Evolutionary conservation across 2,113 vertebrate genomes (phyloP), one percentile per base, ranked within the genome.

Genomic region (Pygoscelis adeliae): DNA sequence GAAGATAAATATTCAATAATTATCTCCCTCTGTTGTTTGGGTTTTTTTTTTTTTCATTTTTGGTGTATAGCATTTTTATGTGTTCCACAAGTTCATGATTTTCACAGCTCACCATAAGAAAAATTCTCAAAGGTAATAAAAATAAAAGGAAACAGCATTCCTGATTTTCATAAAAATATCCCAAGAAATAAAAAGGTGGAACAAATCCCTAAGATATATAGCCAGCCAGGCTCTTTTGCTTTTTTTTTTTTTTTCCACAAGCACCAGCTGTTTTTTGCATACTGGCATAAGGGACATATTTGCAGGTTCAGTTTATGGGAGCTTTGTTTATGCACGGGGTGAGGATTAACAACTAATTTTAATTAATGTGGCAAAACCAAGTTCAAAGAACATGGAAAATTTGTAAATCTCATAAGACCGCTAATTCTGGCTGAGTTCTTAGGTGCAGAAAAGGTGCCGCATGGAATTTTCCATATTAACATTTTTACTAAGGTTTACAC

Each of bases 321-420:
- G 50, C 77, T 89, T 89, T 93, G 72, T 83, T 95, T 89, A 91
- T 56, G 63, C 67, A 78, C 53, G 66, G 87, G 55, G 34, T 84
- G 34, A 77, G 63, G 72, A 94, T 91, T 96, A 91, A 87, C 59
- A 52, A 89, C 27, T 81, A 42, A 74, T 94, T 96, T 84, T 89
- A 95, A 97, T 94, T 93, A 89, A 94, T 66, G 83, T 81, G 81
- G 77, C 67, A 93, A 93, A 94, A 84, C 11, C 53, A 73, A 93
- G 87, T 89, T 87, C 92, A 96, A 94, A 94, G 89, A 79, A 90
- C 76, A 77, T 0, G 32, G 72, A 66, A 96, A 91, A 78, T 62
- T n/a, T 73, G 36, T 62, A 93, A 94, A 78, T 81, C 93, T 96
- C 73, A 4, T 40, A 70, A 73, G 63, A 83, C 44, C 55, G 34